Evolutionary conservation across 1,140 invertebrate genomes (phyloP), one percentile per base, ranked within the genome.

Genomic region (Aphelenchoides besseyi): DNA sequence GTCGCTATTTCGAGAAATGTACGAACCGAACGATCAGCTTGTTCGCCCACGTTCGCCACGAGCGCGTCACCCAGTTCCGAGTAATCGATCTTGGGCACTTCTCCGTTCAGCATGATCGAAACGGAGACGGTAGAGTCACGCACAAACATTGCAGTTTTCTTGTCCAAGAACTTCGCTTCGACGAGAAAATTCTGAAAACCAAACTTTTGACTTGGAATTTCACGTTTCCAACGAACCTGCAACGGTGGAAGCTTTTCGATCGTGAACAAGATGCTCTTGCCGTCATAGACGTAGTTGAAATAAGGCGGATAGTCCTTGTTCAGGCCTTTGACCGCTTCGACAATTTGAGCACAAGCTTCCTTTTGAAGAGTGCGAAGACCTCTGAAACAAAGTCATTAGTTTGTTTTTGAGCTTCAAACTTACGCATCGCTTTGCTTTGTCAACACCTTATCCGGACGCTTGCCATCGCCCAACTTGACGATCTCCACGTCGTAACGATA

Each of bases 401-500:
- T 8, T 8, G 18, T 23, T 12, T 28, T 8, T 5, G 5, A 33
- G 5, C 18, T 12, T 12, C 12, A 23, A 23, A 48, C 41, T 48
- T 48, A 48, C 41, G 41, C 12, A 23, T 48, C 41, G 41, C 23
- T 48, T 23, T 48, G 41, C 41, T 48, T 48, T 12, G 41, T 48
- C 12, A 48, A 16, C 12, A 23, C 12, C 41, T 48, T 48, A 48
- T 48, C 41, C 18, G 5, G 41, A 23, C 41, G 41, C 12, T 16
- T 23, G 41, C 41, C 41, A 12, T 48, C 41, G 41, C 41, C 41
- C 5, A 59, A 8, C 55, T 59, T 59, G 5, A 8, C 18, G 5
- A 59, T 59, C 55, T 59, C 55, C 55, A 59, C 55, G 18, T 59
- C 55, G 18, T 59, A 59, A 33, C 55, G 55, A 23, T 8, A 59